A percentile compares a stretch with the other conserved stretches of the same genome.
Conservation (phyloP, 92 coral and sea anemone species). For the Diadumene lineata region DNA sequence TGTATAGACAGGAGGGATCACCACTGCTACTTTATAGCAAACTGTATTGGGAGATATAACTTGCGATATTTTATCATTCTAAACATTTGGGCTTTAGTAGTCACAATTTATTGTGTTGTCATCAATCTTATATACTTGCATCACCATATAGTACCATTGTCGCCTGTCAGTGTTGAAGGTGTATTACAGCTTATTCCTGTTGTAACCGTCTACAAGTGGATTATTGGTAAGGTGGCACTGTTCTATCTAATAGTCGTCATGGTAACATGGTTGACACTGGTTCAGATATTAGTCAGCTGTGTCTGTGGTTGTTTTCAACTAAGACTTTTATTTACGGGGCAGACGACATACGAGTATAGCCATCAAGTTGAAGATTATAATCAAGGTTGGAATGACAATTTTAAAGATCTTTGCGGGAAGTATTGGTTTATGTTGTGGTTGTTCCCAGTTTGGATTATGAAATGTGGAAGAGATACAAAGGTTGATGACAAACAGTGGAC, state of each 20-base stretch:
- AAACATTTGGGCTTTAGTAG: slow-evolving; percentile 50
- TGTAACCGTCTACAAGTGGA: slow-evolving; percentile 71
- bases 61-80: slow-evolving; percentile 63
- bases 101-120: slow-evolving; percentile 46
- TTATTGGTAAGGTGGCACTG: slow-evolving; percentile 64
- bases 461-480: slow-evolving; percentile 13
- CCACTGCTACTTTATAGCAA: slow-evolving; percentile 74
- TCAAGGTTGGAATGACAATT: slow-evolving; percentile 71
- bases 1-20: slow-evolving; percentile 80
- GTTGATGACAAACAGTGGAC: slow-evolving; percentile 7
- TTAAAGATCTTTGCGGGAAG: slow-evolving; percentile 56
- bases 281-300: slow-evolving; percentile 57
- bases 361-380: slow-evolving; percentile 56
- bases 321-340: slow-evolving; percentile 65
- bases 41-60: slow-evolving; percentile 76
- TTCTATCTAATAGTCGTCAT: slow-evolving; percentile 55
- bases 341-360: slow-evolving; percentile 80
- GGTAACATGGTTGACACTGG: slow-evolving; percentile 72
- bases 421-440: slow-evolving; percentile 78
- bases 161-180: slow-evolving; percentile 74
- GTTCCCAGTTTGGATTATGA: slow-evolving; percentile 53
- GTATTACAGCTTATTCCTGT: slow-evolving; percentile 58
- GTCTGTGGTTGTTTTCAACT: slow-evolving; percentile 67
- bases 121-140: slow-evolving; percentile 66
- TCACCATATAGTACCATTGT: slow-evolving; percentile 47